Conservation (phyloP, 1,140 invertebrate species). For the Holcopasites calliopsidis region DNA sequence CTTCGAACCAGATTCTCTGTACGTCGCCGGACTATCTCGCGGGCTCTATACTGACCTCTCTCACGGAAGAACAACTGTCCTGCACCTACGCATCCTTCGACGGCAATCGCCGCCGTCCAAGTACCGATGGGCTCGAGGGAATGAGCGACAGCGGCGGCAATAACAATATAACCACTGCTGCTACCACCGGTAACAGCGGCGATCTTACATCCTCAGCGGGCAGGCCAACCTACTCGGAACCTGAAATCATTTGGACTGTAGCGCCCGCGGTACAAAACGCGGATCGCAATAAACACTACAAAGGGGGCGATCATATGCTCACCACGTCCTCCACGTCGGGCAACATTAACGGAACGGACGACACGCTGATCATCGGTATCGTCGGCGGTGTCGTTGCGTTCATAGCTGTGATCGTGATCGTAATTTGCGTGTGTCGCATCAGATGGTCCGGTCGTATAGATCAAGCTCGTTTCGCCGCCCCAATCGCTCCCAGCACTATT, state of each 20-base stretch:
- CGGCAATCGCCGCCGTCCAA: constrained; percentile 80
- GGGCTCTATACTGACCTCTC: constrained; percentile 83
- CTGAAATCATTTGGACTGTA: constrained; percentile 93
- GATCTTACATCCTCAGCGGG: constrained; percentile 45
- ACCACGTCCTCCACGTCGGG: constrained; percentile 80
- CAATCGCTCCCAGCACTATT: constrained; percentile 73
- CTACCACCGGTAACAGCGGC: not conserved
- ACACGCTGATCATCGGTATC: constrained; percentile 94
- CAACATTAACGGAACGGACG: too few species aligned
- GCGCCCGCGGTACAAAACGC: constrained; percentile 81
- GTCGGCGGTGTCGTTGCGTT: constrained; percentile 94
- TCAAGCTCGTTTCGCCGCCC: constrained; percentile 70
- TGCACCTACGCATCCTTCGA: constrained; percentile 91
- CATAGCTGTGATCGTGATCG: constrained; percentile 91
- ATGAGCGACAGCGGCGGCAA: too few species aligned
- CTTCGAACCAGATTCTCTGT: constrained; percentile 78
- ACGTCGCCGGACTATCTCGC: constrained; percentile 84
- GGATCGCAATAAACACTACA: constrained; percentile 78
- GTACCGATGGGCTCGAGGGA: too few species aligned
- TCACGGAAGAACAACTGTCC: constrained; percentile 89
- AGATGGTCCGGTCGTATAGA: constrained; percentile 69
- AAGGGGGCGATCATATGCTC: constrained; percentile 76
- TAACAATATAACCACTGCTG: too few species aligned
- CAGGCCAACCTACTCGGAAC: constrained; percentile 84
- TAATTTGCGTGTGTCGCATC: constrained; percentile 90